These are phyloP conservation scores for Drosophila nr. fundita DNA, from an alignment of 2,888 invertebrate species.

Conservation along the genomic window DNA sequence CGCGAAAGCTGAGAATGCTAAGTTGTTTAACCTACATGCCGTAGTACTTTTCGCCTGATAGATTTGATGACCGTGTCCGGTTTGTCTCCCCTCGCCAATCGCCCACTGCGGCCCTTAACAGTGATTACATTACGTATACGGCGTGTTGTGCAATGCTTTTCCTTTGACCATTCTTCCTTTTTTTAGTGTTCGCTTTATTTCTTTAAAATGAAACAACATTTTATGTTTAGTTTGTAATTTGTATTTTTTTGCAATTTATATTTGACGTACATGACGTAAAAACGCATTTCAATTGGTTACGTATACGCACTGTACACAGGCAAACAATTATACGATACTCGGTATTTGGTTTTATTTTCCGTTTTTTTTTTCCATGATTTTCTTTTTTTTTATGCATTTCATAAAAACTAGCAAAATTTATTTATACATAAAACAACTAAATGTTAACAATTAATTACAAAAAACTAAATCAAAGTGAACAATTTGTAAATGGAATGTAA, in stretches of 20 bases:
- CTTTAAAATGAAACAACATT: conserved; percentile 5
- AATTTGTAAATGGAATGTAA: conserved; percentile 44
- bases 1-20: conserved; percentile 46
- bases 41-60: conserved; percentile 47
- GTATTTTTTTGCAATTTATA: conserved; percentile 45
- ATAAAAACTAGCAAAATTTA: conserved; percentile 54
- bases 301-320: conserved; percentile 48
- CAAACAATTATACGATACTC: conserved; percentile 64
- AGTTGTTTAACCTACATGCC: conserved; percentile 62
- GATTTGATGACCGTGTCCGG: conserved; percentile 39
- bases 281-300: conserved; percentile 45
- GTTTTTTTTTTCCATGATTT: conserved; percentile 15
- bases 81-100: no score
- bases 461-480: conserved; percentile 16
- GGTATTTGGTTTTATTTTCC: conserved; percentile 59
- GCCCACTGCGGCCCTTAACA: not conserved
- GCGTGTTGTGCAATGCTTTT: conserved; percentile 23
- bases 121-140: conserved; percentile 67
- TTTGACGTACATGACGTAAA: conserved; percentile 38
- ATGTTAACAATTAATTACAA: conserved; percentile 43
- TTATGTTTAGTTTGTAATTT: conserved; percentile 22
- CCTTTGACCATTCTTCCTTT: not conserved
- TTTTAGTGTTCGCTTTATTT: not conserved
- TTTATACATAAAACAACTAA: conserved; percentile 53
- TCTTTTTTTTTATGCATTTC: conserved; percentile 14